These are phyloP conservation scores for Aphelocoma californica DNA, from an alignment of 2,797 vertebrate species.

Conservation along the genomic window DNA sequence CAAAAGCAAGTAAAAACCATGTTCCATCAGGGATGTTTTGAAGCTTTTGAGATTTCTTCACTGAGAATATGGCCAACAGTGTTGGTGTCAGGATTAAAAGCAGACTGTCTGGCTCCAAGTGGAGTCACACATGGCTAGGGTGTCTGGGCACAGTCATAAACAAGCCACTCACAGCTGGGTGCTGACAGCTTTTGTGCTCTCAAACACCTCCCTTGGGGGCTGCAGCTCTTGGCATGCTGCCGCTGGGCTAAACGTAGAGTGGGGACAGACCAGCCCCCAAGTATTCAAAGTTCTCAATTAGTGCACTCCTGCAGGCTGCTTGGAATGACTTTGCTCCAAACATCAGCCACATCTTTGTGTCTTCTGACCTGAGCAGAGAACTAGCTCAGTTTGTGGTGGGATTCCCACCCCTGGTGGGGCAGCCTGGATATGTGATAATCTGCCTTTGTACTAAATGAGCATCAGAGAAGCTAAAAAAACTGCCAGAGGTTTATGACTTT, in stretches of 20 bases:
- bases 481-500: not conserved
- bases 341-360: not conserved
- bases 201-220: too few species aligned
- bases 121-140: rapidly evolving
- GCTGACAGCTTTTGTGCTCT: not conserved
- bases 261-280: not conserved
- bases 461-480: not conserved
- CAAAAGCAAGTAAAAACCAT: not conserved
- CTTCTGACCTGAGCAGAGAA: not conserved
- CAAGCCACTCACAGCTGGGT: rapidly evolving
- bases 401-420: not conserved
- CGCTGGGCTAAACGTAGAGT: not conserved
- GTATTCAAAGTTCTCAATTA: not conserved
- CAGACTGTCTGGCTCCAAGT: not conserved
- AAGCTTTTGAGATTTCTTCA: not conserved
- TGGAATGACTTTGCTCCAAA: not conserved
- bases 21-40: not conserved
- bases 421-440: not conserved
- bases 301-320: not conserved
- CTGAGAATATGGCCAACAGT: not conserved
- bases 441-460: rapidly evolving
- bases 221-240: not conserved
- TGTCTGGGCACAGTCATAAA: too few species aligned
- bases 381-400: not conserved
- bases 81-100: not conserved